Evolutionary conservation across 1,140 invertebrate genomes (phyloP), one percentile per base, ranked within the genome.

Genomic region (Calliopsis andreniformis): DNA sequence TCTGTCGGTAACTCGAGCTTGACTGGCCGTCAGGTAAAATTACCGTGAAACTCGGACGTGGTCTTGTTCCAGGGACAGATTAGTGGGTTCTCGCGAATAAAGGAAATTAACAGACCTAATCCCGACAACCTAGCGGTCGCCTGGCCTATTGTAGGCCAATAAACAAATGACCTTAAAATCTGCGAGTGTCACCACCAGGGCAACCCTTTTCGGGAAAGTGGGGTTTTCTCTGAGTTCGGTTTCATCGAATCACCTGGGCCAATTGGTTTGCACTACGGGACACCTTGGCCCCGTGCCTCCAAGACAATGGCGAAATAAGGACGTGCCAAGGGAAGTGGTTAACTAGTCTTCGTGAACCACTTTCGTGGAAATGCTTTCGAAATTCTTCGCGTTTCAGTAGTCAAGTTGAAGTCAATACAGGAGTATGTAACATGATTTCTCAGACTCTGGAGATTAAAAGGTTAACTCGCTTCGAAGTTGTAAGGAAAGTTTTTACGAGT

Each of bases 241-340:
- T 70, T 49, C 68, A 59, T 70, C 43, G n/a, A 70, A 59, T 59
- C 43, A 20, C 25, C 14, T 16, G 18, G 12, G 56, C 51, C 14
- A 56, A 68, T 45, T 3, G 20, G 25, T 6, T 35, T 7, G 28
- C 23, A 7, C 68, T 1, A 23, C 43, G 68, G 68, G 30, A 49
- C 16, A 39, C 23, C 3, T 5, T 45, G 3, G 7, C 53, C 51
- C 16, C 35, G 66, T 53, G 8, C 20, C 12, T 18, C 6, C 3
- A n/a, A 25, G n/a, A 59, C 28, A 59, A 47, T 28, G 16, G 53
- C 35, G 10, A 42, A 64, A 64, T 16, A n/a, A 8, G 28, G 16
- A 53, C 8, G n/a, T 35, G 32, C 25, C 43, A 28, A 1, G 20
- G 12, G 2, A 23, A 45, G 12, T 45, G 23, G 16, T 3, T 1